Conservation (phyloP, 2,113 vertebrate species). For the Xiphias gladius region DNA sequence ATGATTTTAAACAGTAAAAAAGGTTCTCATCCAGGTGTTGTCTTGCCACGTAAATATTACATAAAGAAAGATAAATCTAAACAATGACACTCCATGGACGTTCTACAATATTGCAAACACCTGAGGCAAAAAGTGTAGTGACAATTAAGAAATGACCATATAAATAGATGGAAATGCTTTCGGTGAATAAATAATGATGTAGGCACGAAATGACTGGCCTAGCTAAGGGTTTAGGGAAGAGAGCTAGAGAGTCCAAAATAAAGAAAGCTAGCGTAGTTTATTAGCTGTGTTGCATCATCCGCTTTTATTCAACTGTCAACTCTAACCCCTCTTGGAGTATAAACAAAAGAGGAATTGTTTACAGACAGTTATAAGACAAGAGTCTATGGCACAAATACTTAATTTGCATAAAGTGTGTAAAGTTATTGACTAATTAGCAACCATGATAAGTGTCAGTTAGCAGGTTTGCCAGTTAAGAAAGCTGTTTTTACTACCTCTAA, state of each 20-base stretch:
- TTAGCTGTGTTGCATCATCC: not conserved
- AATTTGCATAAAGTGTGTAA: too few relatives aligned
- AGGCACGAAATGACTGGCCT: not conserved
- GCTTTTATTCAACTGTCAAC: not conserved
- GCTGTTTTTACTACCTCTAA: too few relatives aligned
- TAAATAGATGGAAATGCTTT: not conserved
- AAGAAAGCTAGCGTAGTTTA: not conserved
- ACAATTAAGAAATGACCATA: not conserved
- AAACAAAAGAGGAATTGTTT: too few relatives aligned
- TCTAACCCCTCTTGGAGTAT: too few relatives aligned
- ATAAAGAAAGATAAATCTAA: not conserved
- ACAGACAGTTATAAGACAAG: too few relatives aligned
- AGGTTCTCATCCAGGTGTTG: not conserved
- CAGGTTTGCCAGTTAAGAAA: too few relatives aligned
- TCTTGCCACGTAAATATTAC: not conserved
- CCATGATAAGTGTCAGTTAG: too few relatives aligned
- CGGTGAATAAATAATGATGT: not conserved
- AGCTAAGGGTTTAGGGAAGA: not conserved
- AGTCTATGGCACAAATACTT: too few relatives aligned
- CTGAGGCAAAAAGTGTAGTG: not conserved
- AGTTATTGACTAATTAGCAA: too few relatives aligned
- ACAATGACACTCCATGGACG: not conserved
- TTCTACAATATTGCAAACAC: not conserved
- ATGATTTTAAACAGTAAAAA: not conserved
- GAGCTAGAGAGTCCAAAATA: not conserved